Evolutionary conservation across 2,888 invertebrate genomes (phyloP).

Genomic region (Autographa gamma): DNA sequence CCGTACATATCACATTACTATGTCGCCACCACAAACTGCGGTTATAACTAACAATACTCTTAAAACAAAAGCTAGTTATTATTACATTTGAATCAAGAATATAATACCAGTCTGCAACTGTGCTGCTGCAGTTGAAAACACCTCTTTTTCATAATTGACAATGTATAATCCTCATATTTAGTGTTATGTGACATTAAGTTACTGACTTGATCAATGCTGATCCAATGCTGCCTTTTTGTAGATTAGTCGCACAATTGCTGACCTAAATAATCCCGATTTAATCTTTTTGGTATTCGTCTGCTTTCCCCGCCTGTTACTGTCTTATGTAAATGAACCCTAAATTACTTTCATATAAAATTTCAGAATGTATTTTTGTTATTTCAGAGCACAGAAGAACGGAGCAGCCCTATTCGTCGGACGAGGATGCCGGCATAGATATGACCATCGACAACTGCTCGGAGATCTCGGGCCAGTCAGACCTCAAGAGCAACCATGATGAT

Average conservation of each 20-base stretch:
- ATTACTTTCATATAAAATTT: conserved; percentile 3
- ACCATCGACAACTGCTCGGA: conserved; percentile 95
- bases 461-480: conserved; percentile 94
- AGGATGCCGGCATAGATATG: conserved; percentile 90
- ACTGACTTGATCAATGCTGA: too few relatives aligned
- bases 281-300: too few relatives aligned
- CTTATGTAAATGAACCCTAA: neutral
- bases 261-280: too few relatives aligned
- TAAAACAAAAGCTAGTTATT: neutral
- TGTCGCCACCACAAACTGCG: neutral
- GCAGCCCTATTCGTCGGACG: conserved; percentile 92
- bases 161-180: too few relatives aligned
- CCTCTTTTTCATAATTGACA: too few relatives aligned
- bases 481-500: conserved; percentile 90
- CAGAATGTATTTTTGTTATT: conserved; percentile 47
- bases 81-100: neutral
- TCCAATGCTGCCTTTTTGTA: too few relatives aligned
- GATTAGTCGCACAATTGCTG: too few relatives aligned
- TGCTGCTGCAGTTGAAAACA: too few relatives aligned
- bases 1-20: neutral
- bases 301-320: too few relatives aligned
- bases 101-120: neutral
- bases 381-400: conserved; percentile 85
- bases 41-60: neutral
- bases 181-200: too few relatives aligned